Base-by-base conservation (phyloP, 2,113 vertebrate genomes). In the Aspiorhynchus laticeps region DNA sequence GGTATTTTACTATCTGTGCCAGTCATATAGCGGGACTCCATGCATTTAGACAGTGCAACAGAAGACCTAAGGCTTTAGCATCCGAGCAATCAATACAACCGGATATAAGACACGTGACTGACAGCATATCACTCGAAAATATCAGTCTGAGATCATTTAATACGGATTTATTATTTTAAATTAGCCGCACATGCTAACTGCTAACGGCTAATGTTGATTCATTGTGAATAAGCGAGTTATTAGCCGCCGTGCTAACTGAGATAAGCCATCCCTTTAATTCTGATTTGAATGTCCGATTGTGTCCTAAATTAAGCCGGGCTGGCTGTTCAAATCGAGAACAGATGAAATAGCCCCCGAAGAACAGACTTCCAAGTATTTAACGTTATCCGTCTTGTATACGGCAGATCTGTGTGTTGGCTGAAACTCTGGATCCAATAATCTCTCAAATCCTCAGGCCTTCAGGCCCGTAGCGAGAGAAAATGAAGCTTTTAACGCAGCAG, bases 401-500 rank as follows among this genome's bases (percentile, higher is more conserved):
- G 81, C 17, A 71, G 41, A 51, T 71, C 43, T 71, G 6, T 83
- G 41, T 71, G 81, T 53, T 71, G 41, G 63, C 63, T 51, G 63
- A 83, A 69, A 69, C 63, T 71, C 81, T 51, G 63, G 43, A 71
- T 83, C 19, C 63, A 71, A 83, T 83, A 36, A 83, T 69, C 81
- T 53, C 81, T 83, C 28, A 83, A 83, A 83, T 71, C 81, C 81
- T 67, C 81, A 83, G 81, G 63, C 81, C 81, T 71, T 33, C 26
- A 28, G 9, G 65, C 63, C n/a, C n/a, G 7, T 11, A 67, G 77
- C 88, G 38, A n/a, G 86, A 73, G 83, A 89, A 89, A 81, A 88
- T 87, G 14, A 31, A 69, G 26, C 12, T 79, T 87, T 85, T 81
- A 89, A 86, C 48, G 88, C 87, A 88, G 90, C 48, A 28, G 26